A percentile compares a stretch with the other conserved stretches of the same genome.
phyloP scores from a whole-genome alignment of 1,140 invertebrate species.

The Steinernema khuongi region DNA sequence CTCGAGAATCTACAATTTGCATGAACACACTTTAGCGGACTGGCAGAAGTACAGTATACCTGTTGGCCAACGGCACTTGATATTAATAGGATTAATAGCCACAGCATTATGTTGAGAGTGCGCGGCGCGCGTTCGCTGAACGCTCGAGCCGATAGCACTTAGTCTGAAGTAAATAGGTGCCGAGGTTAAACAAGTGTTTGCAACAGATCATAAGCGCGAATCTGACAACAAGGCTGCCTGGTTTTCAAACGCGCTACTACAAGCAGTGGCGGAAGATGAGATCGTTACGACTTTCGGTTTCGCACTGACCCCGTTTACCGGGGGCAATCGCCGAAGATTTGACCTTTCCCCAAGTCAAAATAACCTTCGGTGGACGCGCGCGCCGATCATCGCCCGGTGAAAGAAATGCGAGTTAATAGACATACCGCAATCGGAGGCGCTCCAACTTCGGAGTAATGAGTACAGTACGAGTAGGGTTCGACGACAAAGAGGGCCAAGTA shows the following conservation, averaged over 20 bases:
- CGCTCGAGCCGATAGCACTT: not conserved
- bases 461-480: not conserved
- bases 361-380: conserved; percentile 10
- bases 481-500: not conserved
- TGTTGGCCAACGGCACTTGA: conserved; percentile 2
- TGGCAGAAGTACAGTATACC: not conserved
- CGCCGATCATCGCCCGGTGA: conserved; percentile 9
- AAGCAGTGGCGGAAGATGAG: conserved; percentile 7
- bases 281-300: conserved; percentile 16
- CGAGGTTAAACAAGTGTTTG: not conserved
- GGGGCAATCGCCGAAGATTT: conserved; percentile 16
- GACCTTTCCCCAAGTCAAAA: conserved; percentile 15
- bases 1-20: not conserved
- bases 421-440: conserved; percentile 3
- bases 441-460: not conserved
- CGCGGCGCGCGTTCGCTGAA: not conserved
- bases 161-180: not conserved
- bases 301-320: conserved; percentile 1
- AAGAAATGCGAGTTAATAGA: conserved; percentile 15
- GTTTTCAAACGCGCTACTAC: conserved; percentile 13
- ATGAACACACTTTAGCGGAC: not conserved
- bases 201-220: not conserved
- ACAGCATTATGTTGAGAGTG: not conserved
- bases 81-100: conserved; percentile 9
- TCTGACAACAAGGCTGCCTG: not conserved